These are phyloP conservation scores for Luffia ferchaultella DNA, from an alignment of 2,888 invertebrate genomes.

Conservation along the genomic window DNA sequence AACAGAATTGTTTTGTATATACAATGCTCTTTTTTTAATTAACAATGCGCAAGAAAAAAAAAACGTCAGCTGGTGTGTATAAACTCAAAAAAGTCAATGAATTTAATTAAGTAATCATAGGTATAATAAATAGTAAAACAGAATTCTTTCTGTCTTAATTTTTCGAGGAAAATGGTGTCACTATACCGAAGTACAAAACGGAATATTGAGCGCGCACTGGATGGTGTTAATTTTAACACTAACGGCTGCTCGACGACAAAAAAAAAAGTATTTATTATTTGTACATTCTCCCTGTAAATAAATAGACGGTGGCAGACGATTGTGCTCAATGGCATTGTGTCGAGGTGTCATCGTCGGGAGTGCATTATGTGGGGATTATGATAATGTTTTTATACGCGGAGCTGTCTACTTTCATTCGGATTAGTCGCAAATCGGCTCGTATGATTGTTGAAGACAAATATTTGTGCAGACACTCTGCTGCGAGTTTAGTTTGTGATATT, in stretches of 20 bases:
- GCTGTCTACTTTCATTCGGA: slow-evolving; percentile 35
- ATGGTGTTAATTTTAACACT: slow-evolving; percentile 53
- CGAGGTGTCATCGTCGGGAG: slow-evolving; percentile 29
- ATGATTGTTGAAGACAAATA: slow-evolving; percentile 48
- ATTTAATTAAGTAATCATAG: not conserved
- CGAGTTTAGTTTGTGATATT: slow-evolving; percentile 21
- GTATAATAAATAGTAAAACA: not conserved
- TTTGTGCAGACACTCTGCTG: slow-evolving; percentile 25
- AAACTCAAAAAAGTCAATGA: too few relatives aligned
- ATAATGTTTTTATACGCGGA: slow-evolving; percentile 36
- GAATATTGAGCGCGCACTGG: slow-evolving; percentile 16
- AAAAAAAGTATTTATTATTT: slow-evolving; percentile 51
- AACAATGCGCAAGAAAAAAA: not conserved
- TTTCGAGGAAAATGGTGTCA: not conserved
- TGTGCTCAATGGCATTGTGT: slow-evolving; percentile 41
- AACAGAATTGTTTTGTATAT: not conserved
- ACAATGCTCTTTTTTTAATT: not conserved
- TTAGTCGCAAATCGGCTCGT: slow-evolving; percentile 39
- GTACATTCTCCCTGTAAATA: slow-evolving; percentile 52
- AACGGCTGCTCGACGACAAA: slow-evolving; percentile 37
- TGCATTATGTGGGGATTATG: slow-evolving; percentile 27
- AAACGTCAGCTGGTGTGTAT: not conserved
- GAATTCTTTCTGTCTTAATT: not conserved
- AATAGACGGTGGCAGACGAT: slow-evolving; percentile 33
- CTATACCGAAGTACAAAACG: not conserved